phyloP scores from a whole-genome alignment of 1,140 invertebrate genomes.

The Aphelenchoides fujianensis region DNA sequence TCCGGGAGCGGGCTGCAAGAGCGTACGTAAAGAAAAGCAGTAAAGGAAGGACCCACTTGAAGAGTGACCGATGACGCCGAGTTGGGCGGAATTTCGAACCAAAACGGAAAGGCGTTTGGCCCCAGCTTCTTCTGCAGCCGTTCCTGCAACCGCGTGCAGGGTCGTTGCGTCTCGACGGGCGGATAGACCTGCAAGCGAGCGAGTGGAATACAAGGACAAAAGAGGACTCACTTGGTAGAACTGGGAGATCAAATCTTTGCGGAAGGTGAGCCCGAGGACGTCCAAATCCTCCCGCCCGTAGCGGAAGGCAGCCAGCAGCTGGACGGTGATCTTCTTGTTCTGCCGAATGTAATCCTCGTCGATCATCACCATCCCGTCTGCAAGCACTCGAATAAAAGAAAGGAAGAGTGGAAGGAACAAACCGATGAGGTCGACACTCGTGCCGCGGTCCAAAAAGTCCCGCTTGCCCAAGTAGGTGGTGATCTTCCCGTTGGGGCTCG shows the following conservation, averaged over 20 bases:
- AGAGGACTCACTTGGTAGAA: constrained; percentile 45
- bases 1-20: constrained; percentile 89
- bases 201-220: background rate
- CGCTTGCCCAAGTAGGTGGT: constrained; percentile 89
- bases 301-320: constrained; percentile 92
- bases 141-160: constrained; percentile 86
- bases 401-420: too few relatives aligned
- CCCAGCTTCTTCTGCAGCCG: constrained; percentile 93
- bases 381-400: constrained; percentile 54
- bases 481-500: constrained; percentile 67
- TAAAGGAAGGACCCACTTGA: too few relatives aligned
- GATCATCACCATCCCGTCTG: constrained; percentile 94
- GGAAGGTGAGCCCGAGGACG: constrained; percentile 91
- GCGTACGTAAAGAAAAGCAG: too few relatives aligned
- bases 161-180: constrained; percentile 67
- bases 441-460: constrained; percentile 91
- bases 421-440: constrained; percentile 87
- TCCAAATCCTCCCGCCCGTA: constrained; percentile 97
- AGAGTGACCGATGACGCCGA: constrained; percentile 62
- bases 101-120: constrained; percentile 94
- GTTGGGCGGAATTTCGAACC: constrained; percentile 60
- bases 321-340: constrained; percentile 83
- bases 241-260: constrained; percentile 88
- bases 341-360: constrained; percentile 96
- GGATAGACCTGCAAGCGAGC: constrained; percentile 73